phyloP scores from a whole-genome alignment of 1,140 invertebrate genomes.

The Trachymyrmex cornetzi region DNA sequence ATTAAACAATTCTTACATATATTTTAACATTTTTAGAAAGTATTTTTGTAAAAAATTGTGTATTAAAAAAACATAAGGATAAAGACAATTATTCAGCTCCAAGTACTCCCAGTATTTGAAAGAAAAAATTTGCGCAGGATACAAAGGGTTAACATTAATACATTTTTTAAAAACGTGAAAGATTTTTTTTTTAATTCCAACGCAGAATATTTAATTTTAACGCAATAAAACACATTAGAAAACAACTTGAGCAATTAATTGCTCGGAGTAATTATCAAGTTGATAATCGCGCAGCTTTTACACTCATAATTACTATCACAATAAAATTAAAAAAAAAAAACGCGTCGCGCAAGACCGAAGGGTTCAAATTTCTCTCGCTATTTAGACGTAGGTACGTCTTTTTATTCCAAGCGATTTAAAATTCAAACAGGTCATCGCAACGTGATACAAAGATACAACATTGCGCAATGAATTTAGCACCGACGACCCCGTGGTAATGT shows the following conservation, averaged over 20 bases:
- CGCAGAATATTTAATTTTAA: too few species aligned
- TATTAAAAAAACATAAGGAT: too few species aligned
- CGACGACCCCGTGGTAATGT: constrained; percentile 27
- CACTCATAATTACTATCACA: not conserved
- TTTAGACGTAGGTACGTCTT: not conserved
- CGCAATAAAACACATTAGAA: too few species aligned
- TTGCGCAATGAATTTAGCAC: constrained; percentile 55
- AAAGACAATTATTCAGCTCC: too few species aligned
- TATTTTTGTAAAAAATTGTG: too few species aligned
- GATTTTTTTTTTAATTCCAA: too few species aligned
- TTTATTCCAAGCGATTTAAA: not conserved
- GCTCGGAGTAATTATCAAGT: not conserved
- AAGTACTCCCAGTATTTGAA: too few species aligned
- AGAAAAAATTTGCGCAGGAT: too few species aligned
- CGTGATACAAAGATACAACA: constrained; percentile 42
- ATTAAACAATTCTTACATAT: too few species aligned
- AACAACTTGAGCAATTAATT: not conserved
- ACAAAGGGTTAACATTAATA: too few species aligned
- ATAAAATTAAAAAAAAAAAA: not conserved
- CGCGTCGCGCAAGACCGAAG: not conserved
- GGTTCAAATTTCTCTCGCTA: not conserved
- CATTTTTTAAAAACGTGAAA: too few species aligned
- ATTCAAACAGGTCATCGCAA: not conserved
- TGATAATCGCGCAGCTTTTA: not conserved
- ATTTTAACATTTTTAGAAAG: too few species aligned